Evolutionary conservation across 2,797 vertebrate genomes (phyloP).

Genomic region (Lophius americanus): DNA sequence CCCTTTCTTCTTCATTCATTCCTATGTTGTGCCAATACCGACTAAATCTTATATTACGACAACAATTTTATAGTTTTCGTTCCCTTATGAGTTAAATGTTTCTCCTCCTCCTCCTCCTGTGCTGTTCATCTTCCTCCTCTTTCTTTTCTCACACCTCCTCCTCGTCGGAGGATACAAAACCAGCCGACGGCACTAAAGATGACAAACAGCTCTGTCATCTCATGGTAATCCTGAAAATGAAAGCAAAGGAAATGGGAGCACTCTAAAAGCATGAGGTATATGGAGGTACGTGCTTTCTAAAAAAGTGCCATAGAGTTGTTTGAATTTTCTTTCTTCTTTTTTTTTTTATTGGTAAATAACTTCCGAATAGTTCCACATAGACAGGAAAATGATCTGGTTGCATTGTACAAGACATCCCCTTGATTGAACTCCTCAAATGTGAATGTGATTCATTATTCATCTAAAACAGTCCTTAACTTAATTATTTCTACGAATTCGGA

Average conservation of each 20-base stretch:
- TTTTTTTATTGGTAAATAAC: too few species aligned
- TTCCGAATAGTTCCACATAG: too few species aligned
- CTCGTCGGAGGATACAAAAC: conserved; percentile 50
- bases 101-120: conserved; percentile 32
- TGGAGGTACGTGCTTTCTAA: background rate
- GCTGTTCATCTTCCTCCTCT: conserved; percentile 49
- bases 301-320: background rate
- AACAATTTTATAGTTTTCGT: conserved; percentile 23
- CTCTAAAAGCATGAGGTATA: conserved; percentile 33
- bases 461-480: too few species aligned
- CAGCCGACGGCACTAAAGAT: conserved; percentile 52
- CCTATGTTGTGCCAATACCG: conserved; percentile 8
- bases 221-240: conserved; percentile 45
- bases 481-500: too few species aligned
- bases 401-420: too few species aligned
- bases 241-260: conserved; percentile 43
- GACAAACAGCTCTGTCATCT: conserved; percentile 71
- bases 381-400: too few species aligned
- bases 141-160: conserved; percentile 67
- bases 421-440: too few species aligned
- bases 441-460: too few species aligned
- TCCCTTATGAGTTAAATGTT: conserved; percentile 26
- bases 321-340: too few species aligned
- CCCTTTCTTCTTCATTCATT: conserved; percentile 13
- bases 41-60: conserved; percentile 22